Evolutionary conservation across 2,888 invertebrate genomes (phyloP).

Genomic region (Ormia ochracea): DNA sequence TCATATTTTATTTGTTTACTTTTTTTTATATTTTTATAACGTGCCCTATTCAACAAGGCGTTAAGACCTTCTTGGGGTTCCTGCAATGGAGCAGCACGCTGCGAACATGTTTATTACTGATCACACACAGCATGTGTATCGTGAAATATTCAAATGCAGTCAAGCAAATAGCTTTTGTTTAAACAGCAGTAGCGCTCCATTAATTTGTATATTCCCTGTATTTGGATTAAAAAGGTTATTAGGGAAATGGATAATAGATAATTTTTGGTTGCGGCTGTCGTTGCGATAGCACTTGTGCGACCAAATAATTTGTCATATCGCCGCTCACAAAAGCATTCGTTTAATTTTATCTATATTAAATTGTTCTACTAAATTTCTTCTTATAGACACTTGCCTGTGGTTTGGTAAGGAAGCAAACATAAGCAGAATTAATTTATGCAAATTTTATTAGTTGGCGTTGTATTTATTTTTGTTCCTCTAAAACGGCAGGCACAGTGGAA

Average conservation of each 20-base stretch:
- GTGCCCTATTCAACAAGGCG: too few relatives aligned
- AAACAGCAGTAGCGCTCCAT: neutral
- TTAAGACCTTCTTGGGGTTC: too few relatives aligned
- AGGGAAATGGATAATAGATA: neutral
- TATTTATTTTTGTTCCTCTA: too few relatives aligned
- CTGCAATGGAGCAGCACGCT: too few relatives aligned
- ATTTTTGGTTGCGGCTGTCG: neutral
- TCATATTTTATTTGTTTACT: too few relatives aligned
- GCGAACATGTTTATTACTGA: too few relatives aligned
- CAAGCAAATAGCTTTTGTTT: neutral
- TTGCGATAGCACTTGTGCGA: neutral
- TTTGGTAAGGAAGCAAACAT: neutral
- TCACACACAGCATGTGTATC: too few relatives aligned
- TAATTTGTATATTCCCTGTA: neutral
- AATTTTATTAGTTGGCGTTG: neutral
- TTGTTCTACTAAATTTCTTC: too few relatives aligned
- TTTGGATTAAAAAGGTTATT: neutral
- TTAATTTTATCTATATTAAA: neutral
- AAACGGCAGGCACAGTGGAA: too few relatives aligned
- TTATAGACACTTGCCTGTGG: too few relatives aligned
- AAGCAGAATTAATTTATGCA: neutral
- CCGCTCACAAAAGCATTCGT: neutral
- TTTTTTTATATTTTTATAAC: too few relatives aligned
- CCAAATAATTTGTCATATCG: neutral
- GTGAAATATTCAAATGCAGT: too few relatives aligned